A percentile compares a stretch with the other conserved stretches of the same genome.
phyloP scores from a whole-genome alignment of 2,888 invertebrate species.

The Cantharis rufa region DNA sequence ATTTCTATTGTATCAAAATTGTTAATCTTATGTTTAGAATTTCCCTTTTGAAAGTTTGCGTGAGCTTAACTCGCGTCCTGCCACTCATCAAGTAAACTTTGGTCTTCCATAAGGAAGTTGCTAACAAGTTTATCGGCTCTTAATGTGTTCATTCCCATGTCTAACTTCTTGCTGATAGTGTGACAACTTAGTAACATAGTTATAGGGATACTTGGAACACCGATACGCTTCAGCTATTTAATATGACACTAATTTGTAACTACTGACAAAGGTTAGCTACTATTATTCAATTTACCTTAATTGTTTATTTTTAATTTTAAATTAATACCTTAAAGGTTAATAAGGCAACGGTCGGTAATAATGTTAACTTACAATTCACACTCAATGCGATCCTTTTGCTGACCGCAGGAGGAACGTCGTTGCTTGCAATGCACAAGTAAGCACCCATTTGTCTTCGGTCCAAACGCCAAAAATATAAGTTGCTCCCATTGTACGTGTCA shows the following conservation, averaged over 20 bases:
- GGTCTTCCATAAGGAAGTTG: slow-evolving; percentile 17
- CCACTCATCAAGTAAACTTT: slow-evolving; percentile 21
- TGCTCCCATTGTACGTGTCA: slow-evolving; percentile 77
- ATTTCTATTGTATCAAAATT: slow-evolving; percentile 31
- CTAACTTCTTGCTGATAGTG: slow-evolving; percentile 16
- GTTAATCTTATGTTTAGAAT: slow-evolving; percentile 33
- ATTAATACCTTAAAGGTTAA: too few relatives aligned
- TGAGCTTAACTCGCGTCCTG: slow-evolving; percentile 3
- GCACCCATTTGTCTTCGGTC: slow-evolving; percentile 90
- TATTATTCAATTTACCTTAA: not conserved
- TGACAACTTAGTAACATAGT: slow-evolving; percentile 13
- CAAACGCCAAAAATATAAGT: slow-evolving; percentile 74
- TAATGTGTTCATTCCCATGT: slow-evolving; percentile 29
- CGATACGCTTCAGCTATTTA: not conserved
- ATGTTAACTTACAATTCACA: slow-evolving; percentile 91
- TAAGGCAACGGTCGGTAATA: too few relatives aligned
- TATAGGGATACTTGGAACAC: slow-evolving; percentile 1
- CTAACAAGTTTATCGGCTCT: slow-evolving; percentile 25
- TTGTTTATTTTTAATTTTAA: not conserved
- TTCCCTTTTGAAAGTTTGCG: slow-evolving; percentile 14
- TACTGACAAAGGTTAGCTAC: not conserved
- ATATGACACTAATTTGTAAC: slow-evolving; percentile 2
- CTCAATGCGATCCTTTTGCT: slow-evolving; percentile 85
- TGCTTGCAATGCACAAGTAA: slow-evolving; percentile 89
- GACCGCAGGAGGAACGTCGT: slow-evolving; percentile 89